These are phyloP conservation scores for Tethea ocularis DNA, from an alignment of 2,888 invertebrate genomes.

Conservation along the genomic window DNA sequence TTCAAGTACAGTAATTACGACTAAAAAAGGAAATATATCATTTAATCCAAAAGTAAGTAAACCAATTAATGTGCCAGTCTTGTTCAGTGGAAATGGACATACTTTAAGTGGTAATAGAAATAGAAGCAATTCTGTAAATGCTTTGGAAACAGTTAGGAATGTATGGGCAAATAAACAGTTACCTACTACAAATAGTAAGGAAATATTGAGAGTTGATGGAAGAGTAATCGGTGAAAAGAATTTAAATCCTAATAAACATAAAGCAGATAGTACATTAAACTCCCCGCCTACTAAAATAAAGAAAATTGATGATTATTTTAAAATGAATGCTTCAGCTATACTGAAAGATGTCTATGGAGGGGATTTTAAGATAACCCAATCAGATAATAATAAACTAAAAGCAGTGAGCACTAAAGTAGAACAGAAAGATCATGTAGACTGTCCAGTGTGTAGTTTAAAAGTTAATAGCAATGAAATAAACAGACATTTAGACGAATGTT, in stretches of 20 bases:
- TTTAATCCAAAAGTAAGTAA: constrained; percentile 37
- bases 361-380: constrained; percentile 55
- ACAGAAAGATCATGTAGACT: constrained; percentile 52
- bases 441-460: constrained; percentile 76
- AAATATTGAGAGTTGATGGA: background rate
- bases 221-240: background rate
- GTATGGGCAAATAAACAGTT: constrained; percentile 52
- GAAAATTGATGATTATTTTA: constrained; percentile 74
- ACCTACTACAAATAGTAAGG: constrained; percentile 12
- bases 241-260: constrained; percentile 47
- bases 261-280: constrained; percentile 30
- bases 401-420: constrained; percentile 27
- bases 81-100: constrained; percentile 46
- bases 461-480: constrained; percentile 64
- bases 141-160: constrained; percentile 46
- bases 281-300: constrained; percentile 63
- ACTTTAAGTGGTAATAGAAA: constrained; percentile 29
- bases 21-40: constrained; percentile 39
- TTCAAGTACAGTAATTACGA: constrained; percentile 36
- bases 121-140: constrained; percentile 29
- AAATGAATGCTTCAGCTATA: constrained; percentile 50
- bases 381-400: constrained; percentile 40
- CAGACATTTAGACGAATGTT: constrained; percentile 73
- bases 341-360: constrained; percentile 73
- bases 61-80: constrained; percentile 18